These are phyloP conservation scores for Saxidomus purpurata DNA, from an alignment of 1,140 invertebrate species.

Conservation along the genomic window DNA sequence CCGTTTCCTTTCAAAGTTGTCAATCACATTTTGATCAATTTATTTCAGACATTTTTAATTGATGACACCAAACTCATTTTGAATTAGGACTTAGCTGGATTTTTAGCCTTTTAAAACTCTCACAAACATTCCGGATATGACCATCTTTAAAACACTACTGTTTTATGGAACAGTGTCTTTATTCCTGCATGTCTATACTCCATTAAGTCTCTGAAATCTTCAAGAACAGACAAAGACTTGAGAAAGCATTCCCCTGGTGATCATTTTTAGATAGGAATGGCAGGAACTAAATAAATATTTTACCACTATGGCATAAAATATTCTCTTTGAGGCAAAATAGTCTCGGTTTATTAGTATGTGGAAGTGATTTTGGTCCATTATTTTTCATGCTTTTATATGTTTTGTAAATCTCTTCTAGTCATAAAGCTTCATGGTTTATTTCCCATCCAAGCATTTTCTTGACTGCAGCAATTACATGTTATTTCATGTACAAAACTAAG, in stretches of 20 bases:
- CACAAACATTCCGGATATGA: no score
- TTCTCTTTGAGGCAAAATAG: not conserved
- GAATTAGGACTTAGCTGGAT: no score
- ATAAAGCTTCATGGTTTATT: no score
- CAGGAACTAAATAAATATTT: conserved; percentile 37
- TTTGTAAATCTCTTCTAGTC: not conserved
- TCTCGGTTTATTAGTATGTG: not conserved
- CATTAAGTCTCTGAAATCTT: not conserved
- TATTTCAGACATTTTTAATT: no score
- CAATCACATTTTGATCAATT: no score
- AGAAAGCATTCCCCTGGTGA: not conserved
- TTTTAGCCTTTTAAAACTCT: no score
- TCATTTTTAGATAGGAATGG: not conserved
- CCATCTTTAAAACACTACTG: not conserved
- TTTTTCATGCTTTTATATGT: not conserved
- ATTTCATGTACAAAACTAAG: no score
- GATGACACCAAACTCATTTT: no score
- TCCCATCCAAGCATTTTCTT: no score
- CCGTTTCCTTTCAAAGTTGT: no score
- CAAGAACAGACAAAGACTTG: not conserved
- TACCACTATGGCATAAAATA: conserved; percentile 4
- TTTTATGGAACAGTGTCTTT: not conserved
- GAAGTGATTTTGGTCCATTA: not conserved
- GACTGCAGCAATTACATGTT: no score
- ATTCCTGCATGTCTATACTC: not conserved